Conservation (phyloP, 2,797 vertebrate species). For the Cynopterus sphinx region DNA sequence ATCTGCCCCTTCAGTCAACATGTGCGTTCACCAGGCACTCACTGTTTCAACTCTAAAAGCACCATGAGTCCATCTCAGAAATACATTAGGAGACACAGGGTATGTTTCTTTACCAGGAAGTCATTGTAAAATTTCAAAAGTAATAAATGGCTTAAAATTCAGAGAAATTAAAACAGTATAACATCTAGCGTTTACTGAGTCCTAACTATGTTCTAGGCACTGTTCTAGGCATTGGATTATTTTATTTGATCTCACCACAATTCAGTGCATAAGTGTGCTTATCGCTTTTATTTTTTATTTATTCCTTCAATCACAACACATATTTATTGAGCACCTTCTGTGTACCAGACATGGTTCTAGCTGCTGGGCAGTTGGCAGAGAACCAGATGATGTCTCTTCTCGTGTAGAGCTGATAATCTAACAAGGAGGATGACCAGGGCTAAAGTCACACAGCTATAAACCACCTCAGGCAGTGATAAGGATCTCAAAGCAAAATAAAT, state of each 20-base stretch:
- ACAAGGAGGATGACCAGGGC: not conserved
- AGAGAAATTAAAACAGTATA: not conserved
- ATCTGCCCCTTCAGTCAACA: not conserved
- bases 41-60: not conserved
- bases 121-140: not conserved
- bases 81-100: not conserved
- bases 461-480: fast-evolving
- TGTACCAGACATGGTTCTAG: not conserved
- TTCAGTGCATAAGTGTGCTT: not conserved
- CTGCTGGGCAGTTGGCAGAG: not conserved
- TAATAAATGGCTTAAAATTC: not conserved
- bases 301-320: not conserved
- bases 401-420: fast-evolving
- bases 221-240: not conserved
- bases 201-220: not conserved
- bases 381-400: not conserved
- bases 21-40: not conserved
- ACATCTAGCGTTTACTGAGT: not conserved
- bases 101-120: not conserved
- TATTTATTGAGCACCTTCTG: not conserved
- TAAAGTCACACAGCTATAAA: too few relatives aligned
- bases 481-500: not conserved
- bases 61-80: not conserved
- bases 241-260: not conserved
- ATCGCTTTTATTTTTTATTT: not conserved